phyloP scores from a whole-genome alignment of 2,113 vertebrate species.

The Apodemus sylvaticus region DNA sequence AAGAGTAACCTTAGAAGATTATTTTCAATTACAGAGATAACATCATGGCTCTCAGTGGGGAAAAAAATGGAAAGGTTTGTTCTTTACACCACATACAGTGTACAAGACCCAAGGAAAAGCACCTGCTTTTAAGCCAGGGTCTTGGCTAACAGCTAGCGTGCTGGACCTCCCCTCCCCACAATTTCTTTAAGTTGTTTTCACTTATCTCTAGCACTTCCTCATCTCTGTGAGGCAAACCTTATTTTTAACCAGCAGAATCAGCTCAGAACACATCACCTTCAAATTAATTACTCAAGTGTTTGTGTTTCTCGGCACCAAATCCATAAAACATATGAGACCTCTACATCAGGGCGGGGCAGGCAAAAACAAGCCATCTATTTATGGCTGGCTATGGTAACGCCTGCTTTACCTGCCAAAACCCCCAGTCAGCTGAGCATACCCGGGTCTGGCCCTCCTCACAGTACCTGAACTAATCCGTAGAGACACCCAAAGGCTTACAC shows the following conservation, averaged over 20 bases:
- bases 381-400: neutral
- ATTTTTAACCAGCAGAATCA: constrained; percentile 69
- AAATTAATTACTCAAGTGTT: constrained; percentile 60
- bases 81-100: constrained; percentile 68
- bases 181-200: constrained; percentile 62
- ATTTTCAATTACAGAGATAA: constrained; percentile 90
- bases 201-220: constrained; percentile 76
- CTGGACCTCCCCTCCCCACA: constrained; percentile 49
- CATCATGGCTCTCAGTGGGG: constrained; percentile 80
- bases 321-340: neutral
- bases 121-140: constrained; percentile 69
- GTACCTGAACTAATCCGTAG: neutral
- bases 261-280: constrained; percentile 58
- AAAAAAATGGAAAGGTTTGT: constrained; percentile 72
- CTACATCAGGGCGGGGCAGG: neutral
- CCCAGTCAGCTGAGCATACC: neutral
- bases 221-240: constrained; percentile 67
- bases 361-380: neutral
- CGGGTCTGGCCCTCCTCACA: neutral
- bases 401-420: neutral
- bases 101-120: constrained; percentile 77
- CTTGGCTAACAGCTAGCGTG: constrained; percentile 58
- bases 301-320: neutral
- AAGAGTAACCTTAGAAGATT: constrained; percentile 85
- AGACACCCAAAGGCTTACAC: neutral